Evolutionary conservation across 92 coral and sea anemone genomes (phyloP).

Genomic region (Pocillopora meandrina): DNA sequence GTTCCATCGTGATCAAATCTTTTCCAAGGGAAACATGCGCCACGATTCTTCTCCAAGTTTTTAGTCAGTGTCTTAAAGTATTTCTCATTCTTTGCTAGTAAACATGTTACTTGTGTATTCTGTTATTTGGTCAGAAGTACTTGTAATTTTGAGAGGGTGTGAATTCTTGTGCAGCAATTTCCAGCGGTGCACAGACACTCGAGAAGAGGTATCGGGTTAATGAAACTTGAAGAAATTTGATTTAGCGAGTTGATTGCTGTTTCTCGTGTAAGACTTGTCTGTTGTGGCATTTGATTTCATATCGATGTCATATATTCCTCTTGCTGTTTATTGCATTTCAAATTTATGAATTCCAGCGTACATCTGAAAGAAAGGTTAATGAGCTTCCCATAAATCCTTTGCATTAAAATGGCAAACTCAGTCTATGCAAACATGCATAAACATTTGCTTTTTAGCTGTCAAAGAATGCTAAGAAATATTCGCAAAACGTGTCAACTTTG

Average conservation of each 20-base stretch:
- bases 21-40: neutral
- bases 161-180: conserved; percentile 41
- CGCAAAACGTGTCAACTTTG: conserved; percentile 10
- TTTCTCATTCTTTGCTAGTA: conserved; percentile 15
- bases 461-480: conserved; percentile 5
- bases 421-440: conserved; percentile 31
- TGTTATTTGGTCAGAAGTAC: conserved; percentile 46
- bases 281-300: conserved; percentile 13
- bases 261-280: conserved; percentile 29
- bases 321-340: conserved; percentile 22
- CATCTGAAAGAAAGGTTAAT: conserved; percentile 5
- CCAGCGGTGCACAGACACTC: conserved; percentile 54
- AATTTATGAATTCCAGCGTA: conserved; percentile 40
- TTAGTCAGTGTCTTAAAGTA: neutral
- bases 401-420: conserved; percentile 17
- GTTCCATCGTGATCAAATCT: conserved; percentile 5
- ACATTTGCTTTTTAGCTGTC: conserved; percentile 11
- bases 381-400: neutral
- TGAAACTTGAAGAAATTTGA: conserved; percentile 20
- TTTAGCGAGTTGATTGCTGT: conserved; percentile 23
- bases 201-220: conserved; percentile 56
- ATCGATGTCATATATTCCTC: conserved; percentile 10
- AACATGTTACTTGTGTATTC: conserved; percentile 24
- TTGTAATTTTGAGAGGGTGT: conserved; percentile 78
- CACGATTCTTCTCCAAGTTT: neutral